These are phyloP conservation scores for Ranitomeya imitator DNA, from an alignment of 2,113 vertebrate species.

Conservation along the genomic window DNA sequence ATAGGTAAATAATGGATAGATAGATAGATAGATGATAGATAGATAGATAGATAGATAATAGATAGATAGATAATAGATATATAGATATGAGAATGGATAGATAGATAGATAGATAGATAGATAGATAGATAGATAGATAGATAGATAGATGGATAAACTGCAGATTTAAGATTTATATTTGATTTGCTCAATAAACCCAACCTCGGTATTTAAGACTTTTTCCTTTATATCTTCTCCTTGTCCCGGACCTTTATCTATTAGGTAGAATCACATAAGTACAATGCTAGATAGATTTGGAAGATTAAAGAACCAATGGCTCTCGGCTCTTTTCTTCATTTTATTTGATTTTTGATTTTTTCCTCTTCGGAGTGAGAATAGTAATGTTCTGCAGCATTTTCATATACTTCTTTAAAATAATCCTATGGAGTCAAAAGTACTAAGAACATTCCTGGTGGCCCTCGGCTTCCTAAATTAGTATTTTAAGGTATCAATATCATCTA, in stretches of 20 bases:
- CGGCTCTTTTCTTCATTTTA: conserved; percentile 62
- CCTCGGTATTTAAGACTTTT: no score
- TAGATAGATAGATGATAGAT: no score
- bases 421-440: conserved; percentile 74
- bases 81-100: no score
- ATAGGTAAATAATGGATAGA: no score
- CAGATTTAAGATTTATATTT: neutral
- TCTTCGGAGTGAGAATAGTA: conserved; percentile 65
- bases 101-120: neutral
- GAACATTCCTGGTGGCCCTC: conserved; percentile 76
- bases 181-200: no score
- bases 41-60: no score
- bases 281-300: conserved; percentile 18
- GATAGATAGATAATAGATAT: no score
- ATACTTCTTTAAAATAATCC: conserved; percentile 76
- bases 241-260: neutral
- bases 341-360: conserved; percentile 68
- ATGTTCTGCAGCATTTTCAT: conserved; percentile 77
- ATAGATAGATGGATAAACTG: neutral
- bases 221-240: neutral
- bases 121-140: conserved; percentile 2
- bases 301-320: conserved; percentile 53
- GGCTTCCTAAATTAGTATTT: conserved; percentile 84
- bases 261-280: conserved; percentile 19
- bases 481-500: conserved; percentile 83